phyloP scores from a whole-genome alignment of 2,888 invertebrate species.

The Tiliacea aurago region DNA sequence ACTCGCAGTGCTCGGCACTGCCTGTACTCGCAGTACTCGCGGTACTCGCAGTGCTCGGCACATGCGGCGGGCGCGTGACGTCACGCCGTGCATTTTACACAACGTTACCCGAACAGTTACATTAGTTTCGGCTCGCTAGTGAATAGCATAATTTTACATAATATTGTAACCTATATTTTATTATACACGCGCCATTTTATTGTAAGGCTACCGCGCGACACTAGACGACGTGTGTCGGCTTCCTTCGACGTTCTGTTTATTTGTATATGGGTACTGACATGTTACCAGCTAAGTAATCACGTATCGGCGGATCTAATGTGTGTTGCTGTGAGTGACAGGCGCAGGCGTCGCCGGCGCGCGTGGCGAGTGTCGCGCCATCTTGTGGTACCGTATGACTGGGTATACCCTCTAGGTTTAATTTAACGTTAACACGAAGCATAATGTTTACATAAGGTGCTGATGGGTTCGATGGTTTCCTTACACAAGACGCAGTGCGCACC shows the following conservation, averaged over 20 bases:
- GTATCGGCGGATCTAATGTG: neutral
- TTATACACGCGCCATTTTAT: conserved; percentile 77
- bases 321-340: neutral
- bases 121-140: conserved; percentile 86
- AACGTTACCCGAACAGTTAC: conserved; percentile 86
- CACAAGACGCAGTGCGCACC: conserved; percentile 40
- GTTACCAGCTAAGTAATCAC: conserved; percentile 55
- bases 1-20: conserved; percentile 2
- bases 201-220: conserved; percentile 64
- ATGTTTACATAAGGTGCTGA: conserved; percentile 79
- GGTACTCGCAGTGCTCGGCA: conserved; percentile 5
- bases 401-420: conserved; percentile 74
- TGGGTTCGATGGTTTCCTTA: conserved; percentile 72
- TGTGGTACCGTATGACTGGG: conserved; percentile 71
- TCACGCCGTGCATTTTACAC: conserved; percentile 78
- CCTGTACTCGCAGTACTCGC: neutral
- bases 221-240: conserved; percentile 9
- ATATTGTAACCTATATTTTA: conserved; percentile 76
- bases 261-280: conserved; percentile 55
- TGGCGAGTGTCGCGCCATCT: conserved; percentile 46
- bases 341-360: conserved; percentile 1
- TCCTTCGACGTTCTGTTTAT: conserved; percentile 21
- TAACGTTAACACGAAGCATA: conserved; percentile 76
- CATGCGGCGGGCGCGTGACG: conserved; percentile 62
- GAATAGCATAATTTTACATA: conserved; percentile 83